phyloP scores from a whole-genome alignment of 1,140 invertebrate species.

The Limonius californicus region DNA sequence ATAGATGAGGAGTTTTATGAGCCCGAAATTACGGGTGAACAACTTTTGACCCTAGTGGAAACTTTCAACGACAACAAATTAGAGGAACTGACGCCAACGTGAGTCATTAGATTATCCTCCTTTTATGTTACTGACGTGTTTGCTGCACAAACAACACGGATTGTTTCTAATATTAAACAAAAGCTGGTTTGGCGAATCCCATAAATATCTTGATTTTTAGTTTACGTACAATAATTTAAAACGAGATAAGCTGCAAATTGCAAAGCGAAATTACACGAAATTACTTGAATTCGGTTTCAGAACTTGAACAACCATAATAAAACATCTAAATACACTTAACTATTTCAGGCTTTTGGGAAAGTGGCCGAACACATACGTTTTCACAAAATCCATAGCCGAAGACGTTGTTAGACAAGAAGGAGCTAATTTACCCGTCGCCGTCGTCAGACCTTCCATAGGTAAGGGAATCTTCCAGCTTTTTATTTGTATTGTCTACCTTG shows the following conservation, averaged over 20 bases:
- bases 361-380: conserved; percentile 62
- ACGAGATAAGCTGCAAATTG: too few relatives aligned
- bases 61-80: conserved; percentile 48
- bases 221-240: too few relatives aligned
- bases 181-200: too few relatives aligned
- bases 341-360: conserved; percentile 49
- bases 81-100: conserved; percentile 60
- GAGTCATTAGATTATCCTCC: conserved; percentile 20
- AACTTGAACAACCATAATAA: too few relatives aligned
- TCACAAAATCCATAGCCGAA: conserved; percentile 61
- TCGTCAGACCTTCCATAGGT: conserved; percentile 62
- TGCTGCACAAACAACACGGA: too few relatives aligned
- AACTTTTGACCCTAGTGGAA: conserved; percentile 51
- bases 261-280: too few relatives aligned
- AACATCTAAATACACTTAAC: neutral
- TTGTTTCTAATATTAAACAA: too few relatives aligned
- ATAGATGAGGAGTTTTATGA: conserved; percentile 59
- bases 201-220: too few relatives aligned
- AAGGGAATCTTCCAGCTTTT: conserved; percentile 31
- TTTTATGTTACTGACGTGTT: too few relatives aligned
- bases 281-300: too few relatives aligned
- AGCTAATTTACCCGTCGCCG: conserved; percentile 54
- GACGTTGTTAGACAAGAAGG: conserved; percentile 54
- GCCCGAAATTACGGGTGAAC: conserved; percentile 50
- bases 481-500: too few relatives aligned